A percentile compares a stretch with the other conserved stretches of the same genome.
Evolutionary conservation across 2,113 vertebrate genomes (phyloP).

Genomic region (Vicugna pacos): DNA sequence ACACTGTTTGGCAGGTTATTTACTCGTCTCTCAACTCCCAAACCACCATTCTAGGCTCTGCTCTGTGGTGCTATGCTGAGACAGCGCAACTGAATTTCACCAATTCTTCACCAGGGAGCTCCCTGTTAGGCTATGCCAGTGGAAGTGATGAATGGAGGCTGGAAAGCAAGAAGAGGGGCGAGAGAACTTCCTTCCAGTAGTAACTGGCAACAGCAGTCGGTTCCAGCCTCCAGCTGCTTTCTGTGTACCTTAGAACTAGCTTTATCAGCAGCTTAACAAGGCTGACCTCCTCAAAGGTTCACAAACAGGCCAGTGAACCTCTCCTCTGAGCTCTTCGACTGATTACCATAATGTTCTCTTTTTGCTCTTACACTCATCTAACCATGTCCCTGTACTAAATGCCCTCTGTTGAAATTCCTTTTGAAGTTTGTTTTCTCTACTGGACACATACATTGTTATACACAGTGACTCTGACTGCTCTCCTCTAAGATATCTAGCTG

Average conservation of each 20-base stretch:
- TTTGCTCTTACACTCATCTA: background rate
- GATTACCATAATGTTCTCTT: background rate
- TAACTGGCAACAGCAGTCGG: background rate
- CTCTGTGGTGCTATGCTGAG: background rate
- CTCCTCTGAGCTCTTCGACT: background rate
- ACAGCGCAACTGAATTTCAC: background rate
- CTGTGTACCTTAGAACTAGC: background rate
- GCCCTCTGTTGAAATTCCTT: background rate
- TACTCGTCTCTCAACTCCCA: constrained; percentile 34
- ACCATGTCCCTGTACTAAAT: constrained; percentile 26
- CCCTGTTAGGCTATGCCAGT: background rate
- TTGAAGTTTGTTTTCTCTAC: constrained; percentile 26
- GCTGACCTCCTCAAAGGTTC: background rate
- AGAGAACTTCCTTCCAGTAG: background rate
- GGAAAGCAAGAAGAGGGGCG: background rate
- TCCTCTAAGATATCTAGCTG: constrained; percentile 12
- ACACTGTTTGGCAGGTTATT: background rate
- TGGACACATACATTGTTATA: background rate
- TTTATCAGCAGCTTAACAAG: background rate
- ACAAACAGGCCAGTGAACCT: background rate
- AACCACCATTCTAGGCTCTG: constrained; percentile 12
- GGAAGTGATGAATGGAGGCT: background rate
- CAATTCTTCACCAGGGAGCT: background rate
- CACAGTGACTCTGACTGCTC: background rate
- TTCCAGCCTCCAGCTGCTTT: background rate